Conservation (phyloP, 2,888 invertebrate species). For the Gerris lacustris region DNA sequence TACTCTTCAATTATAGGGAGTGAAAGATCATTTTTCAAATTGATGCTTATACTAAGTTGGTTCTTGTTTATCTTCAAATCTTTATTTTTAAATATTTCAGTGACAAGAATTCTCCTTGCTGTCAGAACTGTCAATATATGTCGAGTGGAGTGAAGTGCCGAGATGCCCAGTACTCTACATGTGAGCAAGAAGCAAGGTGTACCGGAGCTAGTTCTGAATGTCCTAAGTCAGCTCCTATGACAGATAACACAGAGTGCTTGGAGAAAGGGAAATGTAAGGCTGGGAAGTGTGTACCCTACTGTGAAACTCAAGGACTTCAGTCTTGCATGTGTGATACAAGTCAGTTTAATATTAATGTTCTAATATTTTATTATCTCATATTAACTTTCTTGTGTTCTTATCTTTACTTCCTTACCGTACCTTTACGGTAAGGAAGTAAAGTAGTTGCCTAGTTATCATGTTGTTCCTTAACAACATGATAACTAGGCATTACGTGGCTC, state of each 20-base stretch:
- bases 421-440: too few relatives aligned
- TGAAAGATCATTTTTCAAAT: too few relatives aligned
- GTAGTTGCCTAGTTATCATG: too few relatives aligned
- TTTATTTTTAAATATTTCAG: conserved; percentile 41
- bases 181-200: conserved; percentile 82
- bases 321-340: conserved; percentile 95
- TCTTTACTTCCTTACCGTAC: too few relatives aligned
- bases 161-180: conserved; percentile 80
- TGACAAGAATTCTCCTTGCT: conserved; percentile 93
- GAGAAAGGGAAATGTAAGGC: conserved; percentile 80
- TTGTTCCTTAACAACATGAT: too few relatives aligned
- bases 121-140: conserved; percentile 81
- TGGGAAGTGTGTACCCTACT: conserved; percentile 89
- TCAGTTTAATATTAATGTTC: conserved; percentile 39
- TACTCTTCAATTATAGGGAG: too few relatives aligned
- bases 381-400: too few relatives aligned
- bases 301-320: conserved; percentile 81
- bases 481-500: too few relatives aligned
- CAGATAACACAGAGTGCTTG: conserved; percentile 75
- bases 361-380: too few relatives aligned
- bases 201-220: conserved; percentile 71
- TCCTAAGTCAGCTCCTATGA: conserved; percentile 74
- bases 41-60: too few relatives aligned
- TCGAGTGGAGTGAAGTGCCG: conserved; percentile 70
- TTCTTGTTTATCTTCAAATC: too few relatives aligned